Evolutionary conservation across 1,140 invertebrate species (phyloP).

Genomic region (Drosophila erecta): DNA sequence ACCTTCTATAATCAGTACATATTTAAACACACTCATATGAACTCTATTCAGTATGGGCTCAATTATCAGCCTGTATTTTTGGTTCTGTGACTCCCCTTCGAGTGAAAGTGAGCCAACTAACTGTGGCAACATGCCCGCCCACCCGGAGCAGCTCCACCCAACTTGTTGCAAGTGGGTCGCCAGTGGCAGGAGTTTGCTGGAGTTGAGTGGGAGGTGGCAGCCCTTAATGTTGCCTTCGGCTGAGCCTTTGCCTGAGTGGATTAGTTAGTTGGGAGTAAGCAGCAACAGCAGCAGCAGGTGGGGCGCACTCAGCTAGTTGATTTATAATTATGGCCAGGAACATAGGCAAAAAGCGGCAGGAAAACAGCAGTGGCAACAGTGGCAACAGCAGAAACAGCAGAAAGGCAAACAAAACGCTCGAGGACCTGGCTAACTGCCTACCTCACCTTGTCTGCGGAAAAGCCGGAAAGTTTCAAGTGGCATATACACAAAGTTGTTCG

Average conservation of each 20-base stretch:
- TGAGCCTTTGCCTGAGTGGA: slow-evolving; percentile 59
- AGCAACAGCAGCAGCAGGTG: slow-evolving; percentile 25
- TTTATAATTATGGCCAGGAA: slow-evolving; percentile 71
- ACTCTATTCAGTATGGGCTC: no score
- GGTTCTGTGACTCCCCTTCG: slow-evolving; percentile 40
- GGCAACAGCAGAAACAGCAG: slow-evolving; percentile 14
- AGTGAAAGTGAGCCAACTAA: slow-evolving; percentile 62
- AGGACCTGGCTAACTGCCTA: slow-evolving; percentile 32
- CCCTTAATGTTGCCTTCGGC: slow-evolving; percentile 64
- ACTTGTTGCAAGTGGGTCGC: slow-evolving; percentile 80
- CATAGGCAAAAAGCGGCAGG: slow-evolving; percentile 15
- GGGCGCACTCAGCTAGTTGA: slow-evolving; percentile 64
- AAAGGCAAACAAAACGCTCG: slow-evolving; percentile 14
- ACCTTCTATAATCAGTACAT: no score
- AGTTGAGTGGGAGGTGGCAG: slow-evolving; percentile 21
- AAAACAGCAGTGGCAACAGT: slow-evolving; percentile 7
- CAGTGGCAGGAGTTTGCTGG: slow-evolving; percentile 1
- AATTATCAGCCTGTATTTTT: not conserved
- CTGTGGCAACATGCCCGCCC: slow-evolving; percentile 39
- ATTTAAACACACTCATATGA: no score
- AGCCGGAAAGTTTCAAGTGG: slow-evolving; percentile 61
- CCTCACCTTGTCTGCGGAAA: slow-evolving; percentile 33
- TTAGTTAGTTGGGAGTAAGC: slow-evolving; percentile 60
- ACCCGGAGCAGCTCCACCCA: slow-evolving; percentile 7
- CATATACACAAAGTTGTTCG: slow-evolving; percentile 41